Conservation (phyloP, 1,140 invertebrate genomes). For the Lineus longissimus region DNA sequence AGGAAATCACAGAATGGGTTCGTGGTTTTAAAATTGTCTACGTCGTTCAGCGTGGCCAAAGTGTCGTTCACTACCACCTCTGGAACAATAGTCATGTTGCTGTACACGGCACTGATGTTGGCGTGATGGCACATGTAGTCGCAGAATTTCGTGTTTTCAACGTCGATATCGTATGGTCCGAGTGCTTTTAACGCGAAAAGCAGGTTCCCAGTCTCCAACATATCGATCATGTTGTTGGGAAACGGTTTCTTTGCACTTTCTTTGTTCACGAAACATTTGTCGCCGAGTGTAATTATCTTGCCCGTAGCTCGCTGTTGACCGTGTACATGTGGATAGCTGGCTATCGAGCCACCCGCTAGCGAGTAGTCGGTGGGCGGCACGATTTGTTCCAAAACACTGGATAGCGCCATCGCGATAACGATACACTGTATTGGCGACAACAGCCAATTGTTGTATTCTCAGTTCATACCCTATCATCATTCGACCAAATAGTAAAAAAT, state of each 20-base stretch:
- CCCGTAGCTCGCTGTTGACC: neutral
- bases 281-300: neutral
- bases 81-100: neutral
- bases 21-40: neutral
- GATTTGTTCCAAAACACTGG: neutral
- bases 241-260: neutral
- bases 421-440: too few species aligned
- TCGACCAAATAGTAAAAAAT: too few species aligned
- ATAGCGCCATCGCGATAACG: too few species aligned
- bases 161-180: neutral
- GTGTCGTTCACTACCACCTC: neutral
- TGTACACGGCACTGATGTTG: neutral
- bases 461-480: too few species aligned
- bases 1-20: neutral
- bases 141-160: neutral
- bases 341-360: neutral
- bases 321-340: neutral
- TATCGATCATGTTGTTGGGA: neutral
- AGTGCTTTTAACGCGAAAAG: neutral
- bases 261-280: conserved; percentile 4
- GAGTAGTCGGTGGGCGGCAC: neutral
- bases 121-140: neutral
- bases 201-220: neutral
- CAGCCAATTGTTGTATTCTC: too few species aligned
- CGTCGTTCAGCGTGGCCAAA: neutral